phyloP scores from a whole-genome alignment of 1,140 invertebrate species.

The Papilio xuthus region DNA sequence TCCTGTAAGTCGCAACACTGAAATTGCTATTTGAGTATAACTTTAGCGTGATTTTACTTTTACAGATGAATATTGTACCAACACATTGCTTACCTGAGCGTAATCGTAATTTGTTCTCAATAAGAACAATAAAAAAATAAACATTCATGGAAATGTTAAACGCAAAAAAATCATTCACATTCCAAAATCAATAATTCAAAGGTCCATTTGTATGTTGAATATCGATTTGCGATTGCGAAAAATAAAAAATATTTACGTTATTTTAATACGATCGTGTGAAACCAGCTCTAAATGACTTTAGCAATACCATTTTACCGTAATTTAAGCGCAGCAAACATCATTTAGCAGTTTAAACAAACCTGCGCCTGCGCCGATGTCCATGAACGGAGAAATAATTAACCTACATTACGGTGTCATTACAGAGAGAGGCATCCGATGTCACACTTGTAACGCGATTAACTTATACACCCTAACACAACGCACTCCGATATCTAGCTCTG shows the following conservation, averaged over 20 bases:
- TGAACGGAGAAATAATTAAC: constrained; percentile 50
- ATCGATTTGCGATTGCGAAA: constrained; percentile 16
- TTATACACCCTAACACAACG: neutral
- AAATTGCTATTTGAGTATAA: neutral
- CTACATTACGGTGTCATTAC: constrained; percentile 43
- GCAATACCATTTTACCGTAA: constrained; percentile 32
- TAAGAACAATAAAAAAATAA: neutral
- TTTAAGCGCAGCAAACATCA: constrained; percentile 29
- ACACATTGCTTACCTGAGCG: neutral
- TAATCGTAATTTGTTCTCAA: constrained; percentile 6
- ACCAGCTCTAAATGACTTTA: constrained; percentile 22
- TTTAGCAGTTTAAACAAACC: constrained; percentile 37
- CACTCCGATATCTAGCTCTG: constrained; percentile 7
- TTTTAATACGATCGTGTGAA: constrained; percentile 16
- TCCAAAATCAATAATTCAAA: constrained; percentile 24
- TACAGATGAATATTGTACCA: neutral
- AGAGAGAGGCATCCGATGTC: constrained; percentile 14
- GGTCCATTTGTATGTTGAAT: constrained; percentile 15
- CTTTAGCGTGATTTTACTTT: neutral
- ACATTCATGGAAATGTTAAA: neutral
- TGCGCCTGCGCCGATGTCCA: constrained; percentile 42
- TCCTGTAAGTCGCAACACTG: neutral
- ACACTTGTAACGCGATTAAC: constrained; percentile 39
- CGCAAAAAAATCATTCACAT: neutral
- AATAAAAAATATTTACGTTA: neutral